Conservation (phyloP, 2,888 invertebrate genomes). For the Drosophila vallismaia region DNA sequence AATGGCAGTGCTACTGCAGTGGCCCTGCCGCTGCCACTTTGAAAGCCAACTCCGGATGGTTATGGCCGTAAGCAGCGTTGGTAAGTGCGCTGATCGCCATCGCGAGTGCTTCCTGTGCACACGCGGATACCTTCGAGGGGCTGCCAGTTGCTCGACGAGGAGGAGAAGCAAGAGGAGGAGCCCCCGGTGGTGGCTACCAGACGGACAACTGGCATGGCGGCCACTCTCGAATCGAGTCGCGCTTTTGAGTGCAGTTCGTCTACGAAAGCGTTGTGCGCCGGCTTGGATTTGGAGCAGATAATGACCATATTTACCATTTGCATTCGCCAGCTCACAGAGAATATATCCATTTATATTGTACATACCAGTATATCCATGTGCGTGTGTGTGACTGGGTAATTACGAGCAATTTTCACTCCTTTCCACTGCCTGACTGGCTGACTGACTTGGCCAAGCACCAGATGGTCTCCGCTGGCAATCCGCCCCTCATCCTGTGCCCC, state of each 20-base stretch:
- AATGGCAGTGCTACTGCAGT: constrained; percentile 68
- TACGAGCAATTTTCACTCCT: constrained; percentile 79
- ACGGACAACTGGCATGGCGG: constrained; percentile 48
- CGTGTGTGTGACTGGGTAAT: constrained; percentile 59
- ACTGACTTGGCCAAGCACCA: constrained; percentile 60
- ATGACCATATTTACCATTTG: constrained; percentile 73
- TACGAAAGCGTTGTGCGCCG: constrained; percentile 62
- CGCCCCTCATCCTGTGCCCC: constrained; percentile 14
- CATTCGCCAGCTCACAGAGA: constrained; percentile 44
- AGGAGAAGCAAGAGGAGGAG: not conserved
- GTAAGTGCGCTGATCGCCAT: constrained; percentile 78
- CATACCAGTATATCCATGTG: constrained; percentile 15
- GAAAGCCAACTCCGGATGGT: constrained; percentile 46
- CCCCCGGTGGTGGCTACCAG: not conserved
- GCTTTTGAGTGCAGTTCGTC: constrained; percentile 59
- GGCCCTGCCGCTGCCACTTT: constrained; percentile 39
- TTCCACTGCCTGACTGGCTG: constrained; percentile 53
- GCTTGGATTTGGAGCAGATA: constrained; percentile 65
- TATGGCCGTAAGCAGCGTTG: constrained; percentile 67
- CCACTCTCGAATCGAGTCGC: constrained; percentile 20
- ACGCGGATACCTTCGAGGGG: constrained; percentile 1
- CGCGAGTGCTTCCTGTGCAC: constrained; percentile 74
- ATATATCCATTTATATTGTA: constrained; percentile 4
- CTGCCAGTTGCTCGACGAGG: no score
- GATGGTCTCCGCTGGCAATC: constrained; percentile 49